Evolutionary conservation across 2,797 vertebrate genomes (phyloP).

Genomic region (Brachyalestes nurse): DNA sequence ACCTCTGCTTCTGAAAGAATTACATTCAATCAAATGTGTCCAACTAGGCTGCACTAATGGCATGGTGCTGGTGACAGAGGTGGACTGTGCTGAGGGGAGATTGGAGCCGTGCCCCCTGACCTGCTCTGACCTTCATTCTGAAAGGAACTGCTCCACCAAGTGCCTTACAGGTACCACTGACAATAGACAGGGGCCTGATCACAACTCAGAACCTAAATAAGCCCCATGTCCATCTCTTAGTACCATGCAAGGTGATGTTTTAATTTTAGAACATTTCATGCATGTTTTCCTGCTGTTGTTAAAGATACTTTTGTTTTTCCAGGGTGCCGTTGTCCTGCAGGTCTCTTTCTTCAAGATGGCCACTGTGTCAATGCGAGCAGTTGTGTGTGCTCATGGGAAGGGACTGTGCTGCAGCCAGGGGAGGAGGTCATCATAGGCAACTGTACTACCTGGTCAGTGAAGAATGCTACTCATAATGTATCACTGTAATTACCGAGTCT

Average conservation of each 20-base stretch:
- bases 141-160: slow-evolving; percentile 72
- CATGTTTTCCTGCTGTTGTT: neutral
- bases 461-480: neutral
- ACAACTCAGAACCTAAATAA: neutral
- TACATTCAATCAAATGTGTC: too few species aligned
- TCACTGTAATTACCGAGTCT: too few species aligned
- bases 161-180: slow-evolving; percentile 78
- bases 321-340: slow-evolving; percentile 85
- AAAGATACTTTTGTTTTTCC: slow-evolving; percentile 11
- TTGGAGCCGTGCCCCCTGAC: slow-evolving; percentile 78
- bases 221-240: neutral
- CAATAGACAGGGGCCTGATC: neutral
- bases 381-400: slow-evolving; percentile 80
- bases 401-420: slow-evolving; percentile 71
- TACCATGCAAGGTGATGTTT: neutral
- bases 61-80: slow-evolving; percentile 75
- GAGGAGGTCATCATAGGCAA: slow-evolving; percentile 68
- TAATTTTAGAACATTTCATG: neutral
- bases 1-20: too few species aligned
- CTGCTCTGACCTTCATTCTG: slow-evolving; percentile 78
- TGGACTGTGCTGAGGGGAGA: slow-evolving; percentile 73
- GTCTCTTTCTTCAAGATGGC: slow-evolving; percentile 78
- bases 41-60: slow-evolving; percentile 75
- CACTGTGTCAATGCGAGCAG: slow-evolving; percentile 80
- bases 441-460: slow-evolving; percentile 83